phyloP scores from a whole-genome alignment of 2,888 invertebrate genomes.

The Crocallis elinguaria region DNA sequence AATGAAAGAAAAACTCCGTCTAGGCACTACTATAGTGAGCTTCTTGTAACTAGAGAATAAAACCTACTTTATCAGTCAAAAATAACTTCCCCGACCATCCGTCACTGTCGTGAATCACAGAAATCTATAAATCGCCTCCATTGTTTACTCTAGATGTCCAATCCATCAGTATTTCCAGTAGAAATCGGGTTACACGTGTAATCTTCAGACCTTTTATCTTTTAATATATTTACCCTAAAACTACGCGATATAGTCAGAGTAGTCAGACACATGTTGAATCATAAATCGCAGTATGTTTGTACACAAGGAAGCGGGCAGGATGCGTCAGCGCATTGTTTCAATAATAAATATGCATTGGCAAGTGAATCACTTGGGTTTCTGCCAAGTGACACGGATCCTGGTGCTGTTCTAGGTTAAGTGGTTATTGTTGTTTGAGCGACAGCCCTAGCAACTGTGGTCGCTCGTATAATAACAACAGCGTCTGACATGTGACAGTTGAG shows the following conservation, averaged over 20 bases:
- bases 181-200: slow-evolving; percentile 1
- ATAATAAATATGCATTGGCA: slow-evolving; percentile 26
- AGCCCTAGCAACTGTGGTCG: slow-evolving; percentile 1
- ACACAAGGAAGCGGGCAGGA: slow-evolving; percentile 27
- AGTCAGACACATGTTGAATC: slow-evolving; percentile 26
- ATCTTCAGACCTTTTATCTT: slow-evolving; percentile 2
- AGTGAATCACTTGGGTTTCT: slow-evolving; percentile 27
- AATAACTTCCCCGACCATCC: neutral
- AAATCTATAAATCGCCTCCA: neutral
- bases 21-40: too few species aligned
- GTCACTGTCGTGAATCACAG: neutral
- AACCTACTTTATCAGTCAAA: too few species aligned
- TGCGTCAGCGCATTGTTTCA: slow-evolving; percentile 33
- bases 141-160: neutral
- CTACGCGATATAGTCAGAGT: neutral
- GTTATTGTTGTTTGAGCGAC: slow-evolving; percentile 16
- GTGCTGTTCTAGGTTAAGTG: slow-evolving; percentile 11
- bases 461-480: too few species aligned
- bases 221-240: slow-evolving; percentile 3
- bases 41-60: too few species aligned
- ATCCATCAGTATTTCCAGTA: neutral
- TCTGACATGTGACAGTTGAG: slow-evolving; percentile 7
- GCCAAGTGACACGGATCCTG: slow-evolving; percentile 33
- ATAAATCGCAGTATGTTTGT: slow-evolving; percentile 25
- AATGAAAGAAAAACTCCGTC: too few species aligned